Conservation (phyloP, 2,797 vertebrate species). For the Neoniphon sammara region DNA sequence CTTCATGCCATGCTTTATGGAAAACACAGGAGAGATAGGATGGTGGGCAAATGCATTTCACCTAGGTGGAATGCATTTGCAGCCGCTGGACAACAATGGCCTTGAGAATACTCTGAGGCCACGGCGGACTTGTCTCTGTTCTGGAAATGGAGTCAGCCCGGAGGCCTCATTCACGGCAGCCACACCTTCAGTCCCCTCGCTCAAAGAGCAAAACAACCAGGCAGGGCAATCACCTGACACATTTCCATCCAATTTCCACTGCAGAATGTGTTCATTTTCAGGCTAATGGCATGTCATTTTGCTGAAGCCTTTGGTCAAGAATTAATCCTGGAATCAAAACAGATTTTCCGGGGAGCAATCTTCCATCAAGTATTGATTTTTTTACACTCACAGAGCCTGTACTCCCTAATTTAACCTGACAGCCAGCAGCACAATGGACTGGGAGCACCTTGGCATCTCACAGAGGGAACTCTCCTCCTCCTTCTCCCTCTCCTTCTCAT, state of each 20-base stretch:
- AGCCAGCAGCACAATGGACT: conserved; percentile 99
- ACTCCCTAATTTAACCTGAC: conserved; percentile 99
- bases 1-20: conserved; percentile 88
- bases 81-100: conserved; percentile 90
- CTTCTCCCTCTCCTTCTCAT: conserved; percentile 89
- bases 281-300: conserved; percentile 99
- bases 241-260: conserved; percentile 99
- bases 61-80: conserved; percentile 92
- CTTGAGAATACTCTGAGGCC: conserved; percentile 92
- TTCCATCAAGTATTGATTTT: conserved; percentile 99
- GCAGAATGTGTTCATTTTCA: conserved; percentile 99
- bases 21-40: conserved; percentile 90
- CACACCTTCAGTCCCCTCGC: conserved; percentile 87
- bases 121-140: conserved; percentile 82
- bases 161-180: conserved; percentile 87
- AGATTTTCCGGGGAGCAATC: conserved; percentile 99
- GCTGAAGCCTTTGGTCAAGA: conserved; percentile 97
- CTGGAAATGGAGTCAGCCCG: conserved; percentile 88
- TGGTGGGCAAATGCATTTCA: conserved; percentile 90
- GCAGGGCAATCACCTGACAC: conserved; percentile 98
- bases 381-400: conserved; percentile 99
- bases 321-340: conserved; percentile 99
- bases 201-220: conserved; percentile 91
- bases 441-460: conserved; percentile 97
- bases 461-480: conserved; percentile 92